A percentile compares a stretch with the other conserved stretches of the same genome.
These are phyloP conservation scores for Rhabdomys dilectus DNA, from an alignment of 2,113 vertebrate genomes.

Conservation along the genomic window DNA sequence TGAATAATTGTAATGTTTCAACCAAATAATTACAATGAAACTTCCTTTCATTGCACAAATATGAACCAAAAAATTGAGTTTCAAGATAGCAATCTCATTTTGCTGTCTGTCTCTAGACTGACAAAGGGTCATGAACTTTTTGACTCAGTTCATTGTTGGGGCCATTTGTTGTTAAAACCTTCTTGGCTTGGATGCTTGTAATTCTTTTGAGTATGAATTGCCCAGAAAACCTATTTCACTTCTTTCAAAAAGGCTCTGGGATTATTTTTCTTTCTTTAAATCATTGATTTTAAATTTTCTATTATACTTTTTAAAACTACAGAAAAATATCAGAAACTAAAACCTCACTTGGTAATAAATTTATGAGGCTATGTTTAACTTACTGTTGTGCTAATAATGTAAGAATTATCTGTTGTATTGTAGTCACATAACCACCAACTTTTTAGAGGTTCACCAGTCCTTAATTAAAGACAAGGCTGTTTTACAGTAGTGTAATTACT, in stretches of 20 bases:
- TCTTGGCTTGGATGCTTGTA: background rate
- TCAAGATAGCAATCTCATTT: background rate
- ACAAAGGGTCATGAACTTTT: background rate
- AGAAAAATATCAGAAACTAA: background rate
- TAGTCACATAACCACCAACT: background rate
- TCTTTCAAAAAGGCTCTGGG: background rate
- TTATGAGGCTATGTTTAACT: background rate
- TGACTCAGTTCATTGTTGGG: background rate
- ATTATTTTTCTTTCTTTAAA: conserved; percentile 21
- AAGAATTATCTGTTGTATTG: background rate
- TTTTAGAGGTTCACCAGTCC: background rate
- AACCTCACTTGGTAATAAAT: conserved; percentile 8
- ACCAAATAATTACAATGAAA: background rate
- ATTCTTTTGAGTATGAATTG: background rate
- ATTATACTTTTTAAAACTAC: background rate
- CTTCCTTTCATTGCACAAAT: background rate
- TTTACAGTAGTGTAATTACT: background rate
- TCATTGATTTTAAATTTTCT: background rate
- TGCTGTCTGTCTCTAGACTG: background rate
- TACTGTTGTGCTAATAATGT: background rate
- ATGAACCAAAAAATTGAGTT: background rate
- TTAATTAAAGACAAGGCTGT: background rate
- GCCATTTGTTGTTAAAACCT: background rate
- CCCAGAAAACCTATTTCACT: background rate
- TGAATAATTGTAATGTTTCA: background rate